These are phyloP conservation scores for Palloptera scutellata DNA, from an alignment of 2,888 invertebrate genomes.

Conservation along the genomic window DNA sequence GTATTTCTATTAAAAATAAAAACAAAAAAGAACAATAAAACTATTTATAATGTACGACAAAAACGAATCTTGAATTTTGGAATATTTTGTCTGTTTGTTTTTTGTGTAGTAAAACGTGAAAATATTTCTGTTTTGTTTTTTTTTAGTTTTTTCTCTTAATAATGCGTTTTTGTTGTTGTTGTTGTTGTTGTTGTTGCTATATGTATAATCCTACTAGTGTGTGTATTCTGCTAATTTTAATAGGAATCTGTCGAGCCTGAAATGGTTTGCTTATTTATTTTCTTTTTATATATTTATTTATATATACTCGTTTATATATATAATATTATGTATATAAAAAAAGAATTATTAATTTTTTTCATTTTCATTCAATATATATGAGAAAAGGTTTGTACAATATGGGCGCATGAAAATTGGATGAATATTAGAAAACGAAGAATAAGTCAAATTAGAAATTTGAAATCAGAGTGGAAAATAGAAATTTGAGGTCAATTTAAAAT, in stretches of 20 bases:
- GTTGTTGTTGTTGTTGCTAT: not conserved
- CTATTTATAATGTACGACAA: slow-evolving; percentile 30
- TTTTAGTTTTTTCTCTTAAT: not conserved
- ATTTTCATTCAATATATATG: slow-evolving; percentile 6
- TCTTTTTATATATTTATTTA: slow-evolving; percentile 22
- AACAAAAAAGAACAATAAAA: not conserved
- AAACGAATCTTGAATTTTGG: slow-evolving; percentile 1
- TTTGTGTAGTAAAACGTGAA: not conserved
- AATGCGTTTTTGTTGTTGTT: no score
- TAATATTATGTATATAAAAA: slow-evolving; percentile 4
- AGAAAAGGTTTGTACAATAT: no score
- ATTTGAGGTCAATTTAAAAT: no score
- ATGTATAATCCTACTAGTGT: not conserved
- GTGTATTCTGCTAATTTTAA: slow-evolving; percentile 35
- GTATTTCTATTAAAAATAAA: not conserved
- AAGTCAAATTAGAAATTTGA: no score
- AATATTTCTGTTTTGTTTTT: not conserved
- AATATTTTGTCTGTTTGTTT: not conserved
- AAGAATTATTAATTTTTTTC: slow-evolving; percentile 6
- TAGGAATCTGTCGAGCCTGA: slow-evolving; percentile 49
- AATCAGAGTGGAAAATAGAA: no score
- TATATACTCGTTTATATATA: slow-evolving; percentile 14
- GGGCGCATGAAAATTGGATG: no score
- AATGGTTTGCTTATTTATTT: slow-evolving; percentile 44
- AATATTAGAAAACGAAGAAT: no score